Percentiles rank a stretch among this genome's conserved stretches.
phyloP scores from a whole-genome alignment of 2,797 vertebrate genomes.

The Triplophysa bombifrons region DNA sequence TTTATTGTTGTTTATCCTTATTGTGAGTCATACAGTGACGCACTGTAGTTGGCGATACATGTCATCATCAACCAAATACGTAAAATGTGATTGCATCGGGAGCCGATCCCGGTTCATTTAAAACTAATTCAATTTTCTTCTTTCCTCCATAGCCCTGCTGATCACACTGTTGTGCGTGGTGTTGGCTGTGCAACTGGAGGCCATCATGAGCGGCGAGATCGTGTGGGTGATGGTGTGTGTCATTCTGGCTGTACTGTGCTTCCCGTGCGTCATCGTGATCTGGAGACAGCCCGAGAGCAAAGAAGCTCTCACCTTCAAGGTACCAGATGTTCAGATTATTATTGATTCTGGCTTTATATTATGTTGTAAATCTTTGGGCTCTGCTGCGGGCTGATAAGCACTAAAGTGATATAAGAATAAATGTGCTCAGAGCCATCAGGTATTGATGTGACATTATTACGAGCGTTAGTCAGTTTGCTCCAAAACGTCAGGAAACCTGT shows the following conservation, averaged over 20 bases:
- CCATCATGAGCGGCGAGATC: conserved; percentile 59
- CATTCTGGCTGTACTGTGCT: conserved; percentile 72
- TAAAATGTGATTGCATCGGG: neutral
- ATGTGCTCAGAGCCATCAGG: neutral
- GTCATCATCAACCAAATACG: neutral
- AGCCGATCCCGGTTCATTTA: neutral
- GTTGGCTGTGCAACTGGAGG: conserved; percentile 67
- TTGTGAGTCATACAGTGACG: neutral
- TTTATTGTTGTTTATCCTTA: neutral
- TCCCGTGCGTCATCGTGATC: conserved; percentile 77
- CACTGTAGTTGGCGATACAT: neutral
- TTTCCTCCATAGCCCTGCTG: conserved; percentile 72
- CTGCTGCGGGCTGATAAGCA: neutral
- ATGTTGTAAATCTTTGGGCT: conserved; percentile 15
- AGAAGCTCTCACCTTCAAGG: conserved; percentile 87
- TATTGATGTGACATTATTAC: neutral
- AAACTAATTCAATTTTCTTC: neutral
- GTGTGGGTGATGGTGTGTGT: conserved; percentile 65
- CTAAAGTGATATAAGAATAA: conserved; percentile 15
- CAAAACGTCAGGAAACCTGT: neutral
- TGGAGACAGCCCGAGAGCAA: conserved; percentile 90
- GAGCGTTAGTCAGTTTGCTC: neutral
- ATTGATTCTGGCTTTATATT: conserved; percentile 13
- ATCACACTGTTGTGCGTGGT: conserved; percentile 82
- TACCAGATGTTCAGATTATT: conserved; percentile 57